phyloP scores from a whole-genome alignment of 2,797 vertebrate species.

The Xenops minutus region DNA sequence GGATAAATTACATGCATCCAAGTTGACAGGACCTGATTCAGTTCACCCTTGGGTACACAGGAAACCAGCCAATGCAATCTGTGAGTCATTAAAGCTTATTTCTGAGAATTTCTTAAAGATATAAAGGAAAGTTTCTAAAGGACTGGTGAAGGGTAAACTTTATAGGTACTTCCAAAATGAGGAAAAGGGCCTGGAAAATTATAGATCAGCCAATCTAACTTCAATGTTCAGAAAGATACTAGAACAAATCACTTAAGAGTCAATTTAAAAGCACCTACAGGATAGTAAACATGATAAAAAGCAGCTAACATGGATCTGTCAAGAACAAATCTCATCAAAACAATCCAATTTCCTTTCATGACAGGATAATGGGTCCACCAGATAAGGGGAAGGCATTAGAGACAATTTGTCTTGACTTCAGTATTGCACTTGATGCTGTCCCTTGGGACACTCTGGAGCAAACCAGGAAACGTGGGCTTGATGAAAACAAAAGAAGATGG shows the following conservation, averaged over 20 bases:
- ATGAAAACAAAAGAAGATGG: neutral
- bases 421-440: neutral
- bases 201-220: neutral
- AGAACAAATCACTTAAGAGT: conserved; percentile 10
- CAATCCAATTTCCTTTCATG: neutral
- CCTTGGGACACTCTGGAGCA: neutral
- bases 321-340: conserved; percentile 41
- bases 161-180: neutral
- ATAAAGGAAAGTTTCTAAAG: neutral
- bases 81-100: neutral
- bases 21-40: neutral
- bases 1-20: neutral
- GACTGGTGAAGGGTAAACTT: neutral
- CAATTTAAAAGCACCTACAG: conserved; percentile 20
- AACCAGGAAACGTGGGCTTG: neutral
- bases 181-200: neutral
- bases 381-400: neutral
- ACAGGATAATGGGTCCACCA: neutral
- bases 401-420: neutral
- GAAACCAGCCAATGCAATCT: neutral
- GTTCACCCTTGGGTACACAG: neutral
- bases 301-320: conserved; percentile 21
- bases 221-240: neutral
- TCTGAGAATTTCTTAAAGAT: neutral
- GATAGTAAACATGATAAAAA: conserved; percentile 40